phyloP scores from a whole-genome alignment of 2,888 invertebrate species.

The Notodonta dromedarius region DNA sequence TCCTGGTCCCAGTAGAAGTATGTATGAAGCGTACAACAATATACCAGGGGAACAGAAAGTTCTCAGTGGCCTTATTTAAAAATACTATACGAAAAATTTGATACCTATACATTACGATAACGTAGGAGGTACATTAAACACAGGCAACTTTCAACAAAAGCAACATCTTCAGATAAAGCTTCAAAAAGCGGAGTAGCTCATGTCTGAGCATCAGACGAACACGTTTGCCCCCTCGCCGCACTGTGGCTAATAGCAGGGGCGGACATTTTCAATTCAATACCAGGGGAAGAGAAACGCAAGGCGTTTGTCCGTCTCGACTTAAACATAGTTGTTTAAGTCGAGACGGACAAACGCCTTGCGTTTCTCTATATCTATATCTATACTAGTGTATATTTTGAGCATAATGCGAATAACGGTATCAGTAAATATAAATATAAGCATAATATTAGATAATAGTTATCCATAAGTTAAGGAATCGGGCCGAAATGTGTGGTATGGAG shows the following conservation, averaged over 20 bases:
- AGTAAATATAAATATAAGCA: too few species aligned
- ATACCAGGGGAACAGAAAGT: not conserved
- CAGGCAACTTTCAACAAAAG: not conserved
- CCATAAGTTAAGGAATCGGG: too few species aligned
- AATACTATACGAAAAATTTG: too few species aligned
- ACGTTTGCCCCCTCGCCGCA: conserved; percentile 23
- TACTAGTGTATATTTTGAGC: too few species aligned
- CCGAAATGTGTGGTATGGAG: too few species aligned
- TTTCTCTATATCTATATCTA: too few species aligned
- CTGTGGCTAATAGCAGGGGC: conserved; percentile 32
- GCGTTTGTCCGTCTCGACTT: not conserved
- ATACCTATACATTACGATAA: not conserved
- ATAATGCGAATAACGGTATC: too few species aligned
- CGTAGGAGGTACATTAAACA: not conserved
- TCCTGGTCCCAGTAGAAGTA: too few species aligned
- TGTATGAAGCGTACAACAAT: too few species aligned
- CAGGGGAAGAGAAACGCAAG: conserved; percentile 15
- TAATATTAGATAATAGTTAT: too few species aligned
- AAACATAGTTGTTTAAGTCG: too few species aligned
- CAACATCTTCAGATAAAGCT: not conserved
- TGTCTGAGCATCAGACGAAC: conserved; percentile 23
- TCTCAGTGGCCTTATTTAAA: not conserved
- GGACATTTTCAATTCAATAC: conserved; percentile 30
- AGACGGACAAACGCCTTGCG: conserved; percentile 12
- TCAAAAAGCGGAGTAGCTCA: conserved; percentile 21